These are phyloP conservation scores for Trichogramma pretiosum DNA, from an alignment of 1,140 invertebrate species.

Conservation along the genomic window DNA sequence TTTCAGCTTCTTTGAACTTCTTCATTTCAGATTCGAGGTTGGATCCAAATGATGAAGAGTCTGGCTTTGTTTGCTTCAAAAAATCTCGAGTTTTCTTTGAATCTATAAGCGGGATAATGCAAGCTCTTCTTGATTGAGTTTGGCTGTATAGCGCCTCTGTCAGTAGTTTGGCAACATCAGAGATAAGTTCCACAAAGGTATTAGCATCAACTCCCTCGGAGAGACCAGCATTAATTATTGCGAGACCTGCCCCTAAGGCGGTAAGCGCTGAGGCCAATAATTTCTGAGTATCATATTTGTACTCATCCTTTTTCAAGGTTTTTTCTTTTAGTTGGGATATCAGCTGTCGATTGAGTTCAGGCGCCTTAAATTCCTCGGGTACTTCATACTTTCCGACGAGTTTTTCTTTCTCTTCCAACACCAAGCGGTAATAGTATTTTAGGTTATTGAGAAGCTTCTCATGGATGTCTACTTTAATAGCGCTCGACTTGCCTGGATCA, in stretches of 20 bases:
- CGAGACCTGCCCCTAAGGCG: neutral
- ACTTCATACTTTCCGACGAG: slow-evolving; percentile 1
- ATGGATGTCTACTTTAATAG: neutral
- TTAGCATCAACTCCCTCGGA: neutral
- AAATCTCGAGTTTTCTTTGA: neutral
- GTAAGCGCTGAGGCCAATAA: neutral
- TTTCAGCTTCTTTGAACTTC: neutral
- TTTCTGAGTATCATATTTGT: neutral
- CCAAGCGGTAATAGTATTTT: neutral
- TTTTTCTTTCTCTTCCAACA: neutral
- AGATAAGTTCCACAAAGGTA: neutral
- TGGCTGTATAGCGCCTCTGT: neutral
- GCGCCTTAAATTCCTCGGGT: neutral
- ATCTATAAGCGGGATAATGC: neutral
- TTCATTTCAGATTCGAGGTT: neutral
- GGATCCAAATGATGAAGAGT: neutral
- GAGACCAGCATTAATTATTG: neutral
- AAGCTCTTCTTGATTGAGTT: neutral
- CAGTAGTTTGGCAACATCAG: neutral
- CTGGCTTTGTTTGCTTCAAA: neutral
- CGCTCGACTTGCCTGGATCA: neutral
- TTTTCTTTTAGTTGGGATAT: neutral
- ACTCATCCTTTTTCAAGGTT: neutral
- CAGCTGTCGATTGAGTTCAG: neutral
- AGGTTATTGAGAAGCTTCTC: neutral